Evolutionary conservation across 1,140 invertebrate genomes (phyloP).

Genomic region (Amyelois transitella): DNA sequence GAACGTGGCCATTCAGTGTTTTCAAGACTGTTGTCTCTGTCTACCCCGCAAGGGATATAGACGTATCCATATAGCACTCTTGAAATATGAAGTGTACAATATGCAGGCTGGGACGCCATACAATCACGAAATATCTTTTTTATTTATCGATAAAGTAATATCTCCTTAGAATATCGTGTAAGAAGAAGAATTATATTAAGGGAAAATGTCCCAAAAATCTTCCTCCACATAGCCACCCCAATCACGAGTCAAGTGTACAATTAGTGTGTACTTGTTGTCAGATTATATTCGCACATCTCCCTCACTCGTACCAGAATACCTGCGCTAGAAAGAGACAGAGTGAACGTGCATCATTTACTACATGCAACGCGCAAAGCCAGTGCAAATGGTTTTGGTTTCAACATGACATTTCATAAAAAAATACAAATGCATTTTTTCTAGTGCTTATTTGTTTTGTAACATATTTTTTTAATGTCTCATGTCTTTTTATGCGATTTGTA

Average conservation of each 20-base stretch:
- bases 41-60: too few species aligned
- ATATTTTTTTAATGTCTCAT: too few species aligned
- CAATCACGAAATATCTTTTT: too few species aligned
- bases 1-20: too few species aligned
- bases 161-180: too few species aligned
- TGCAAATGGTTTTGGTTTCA: background rate
- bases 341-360: slow-evolving; percentile 5
- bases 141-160: too few species aligned
- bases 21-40: too few species aligned
- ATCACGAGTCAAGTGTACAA: slow-evolving; percentile 30
- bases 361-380: slow-evolving; percentile 8
- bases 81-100: too few species aligned
- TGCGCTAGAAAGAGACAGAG: slow-evolving; percentile 12
- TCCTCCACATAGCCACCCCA: slow-evolving; percentile 8
- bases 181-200: background rate
- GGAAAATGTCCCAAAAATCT: background rate
- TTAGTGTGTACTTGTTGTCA: slow-evolving; percentile 41
- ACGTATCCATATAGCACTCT: too few species aligned
- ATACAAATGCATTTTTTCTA: background rate
- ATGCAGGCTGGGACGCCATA: too few species aligned
- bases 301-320: slow-evolving; percentile 2
- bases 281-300: slow-evolving; percentile 27
- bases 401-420: background rate
- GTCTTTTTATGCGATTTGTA: too few species aligned
- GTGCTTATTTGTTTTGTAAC: too few species aligned